Percentiles rank a stretch among this genome's conserved stretches.
Evolutionary conservation across 2,113 vertebrate genomes (phyloP).

Genomic region (Laticauda colubrina): DNA sequence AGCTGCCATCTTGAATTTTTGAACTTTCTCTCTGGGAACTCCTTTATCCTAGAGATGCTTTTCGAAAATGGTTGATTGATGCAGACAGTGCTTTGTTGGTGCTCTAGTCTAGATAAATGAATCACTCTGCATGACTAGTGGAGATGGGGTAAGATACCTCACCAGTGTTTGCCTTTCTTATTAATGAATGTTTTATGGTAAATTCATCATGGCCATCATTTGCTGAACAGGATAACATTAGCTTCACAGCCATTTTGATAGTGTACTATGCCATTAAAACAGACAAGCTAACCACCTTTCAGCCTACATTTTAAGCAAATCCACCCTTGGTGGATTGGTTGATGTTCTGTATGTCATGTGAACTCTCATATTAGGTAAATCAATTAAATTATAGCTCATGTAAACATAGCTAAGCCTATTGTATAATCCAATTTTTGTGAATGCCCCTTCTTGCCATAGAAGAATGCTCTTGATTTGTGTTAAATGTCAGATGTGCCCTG

Average conservation of each 20-base stretch:
- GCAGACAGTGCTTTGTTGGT: background rate
- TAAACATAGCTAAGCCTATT: background rate
- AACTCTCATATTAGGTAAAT: background rate
- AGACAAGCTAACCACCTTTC: background rate
- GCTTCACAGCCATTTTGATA: background rate
- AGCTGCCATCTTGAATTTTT: background rate
- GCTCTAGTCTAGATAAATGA: background rate
- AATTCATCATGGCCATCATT: background rate
- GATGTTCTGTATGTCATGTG: background rate
- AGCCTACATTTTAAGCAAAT: background rate
- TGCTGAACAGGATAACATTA: background rate
- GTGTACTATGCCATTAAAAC: background rate
- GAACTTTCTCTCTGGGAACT: background rate
- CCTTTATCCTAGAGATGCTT: background rate
- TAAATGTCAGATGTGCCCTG: background rate
- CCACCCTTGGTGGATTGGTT: background rate
- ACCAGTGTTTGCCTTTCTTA: background rate
- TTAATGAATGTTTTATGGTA: background rate
- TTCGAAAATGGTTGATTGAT: background rate
- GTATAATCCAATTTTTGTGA: background rate
- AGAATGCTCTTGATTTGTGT: background rate
- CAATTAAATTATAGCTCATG: background rate
- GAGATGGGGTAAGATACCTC: background rate
- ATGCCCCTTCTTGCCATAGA: background rate
- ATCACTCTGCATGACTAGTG: background rate